Conservation (phyloP, 2,113 vertebrate genomes). For the Esox niger region DNA sequence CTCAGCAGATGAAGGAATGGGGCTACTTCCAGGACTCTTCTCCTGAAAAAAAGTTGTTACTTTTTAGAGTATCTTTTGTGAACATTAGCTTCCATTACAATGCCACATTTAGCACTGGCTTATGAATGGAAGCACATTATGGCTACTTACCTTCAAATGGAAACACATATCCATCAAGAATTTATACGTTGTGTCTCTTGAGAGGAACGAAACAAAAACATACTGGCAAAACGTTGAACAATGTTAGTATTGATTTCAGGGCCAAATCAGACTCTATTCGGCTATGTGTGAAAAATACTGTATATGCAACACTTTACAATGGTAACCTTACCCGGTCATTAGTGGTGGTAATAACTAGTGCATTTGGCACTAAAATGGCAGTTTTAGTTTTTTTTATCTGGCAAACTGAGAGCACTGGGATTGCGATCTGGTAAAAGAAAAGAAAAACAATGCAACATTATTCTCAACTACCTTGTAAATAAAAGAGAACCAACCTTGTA, state of each 20-base stretch:
- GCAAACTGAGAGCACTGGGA: constrained; percentile 83
- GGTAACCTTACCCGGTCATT: constrained; percentile 76
- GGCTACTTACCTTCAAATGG: constrained; percentile 85
- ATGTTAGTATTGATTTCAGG: too few relatives aligned
- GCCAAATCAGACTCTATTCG: too few relatives aligned
- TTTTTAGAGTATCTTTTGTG: too few relatives aligned
- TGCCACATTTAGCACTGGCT: too few relatives aligned
- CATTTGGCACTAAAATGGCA: constrained; percentile 89
- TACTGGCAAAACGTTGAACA: constrained; percentile 73
- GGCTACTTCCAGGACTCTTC: constrained; percentile 74
- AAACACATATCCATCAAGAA: constrained; percentile 81
- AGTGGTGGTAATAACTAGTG: constrained; percentile 80
- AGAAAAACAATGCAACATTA: too few relatives aligned
- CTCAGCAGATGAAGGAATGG: constrained; percentile 77
- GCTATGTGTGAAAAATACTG: too few relatives aligned
- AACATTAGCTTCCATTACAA: too few relatives aligned
- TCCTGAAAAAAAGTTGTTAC: constrained; percentile 67
- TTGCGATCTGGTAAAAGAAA: constrained; percentile 77
- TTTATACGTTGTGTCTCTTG: constrained; percentile 89
- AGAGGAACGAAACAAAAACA: constrained; percentile 89
- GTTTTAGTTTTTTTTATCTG: constrained; percentile 93
- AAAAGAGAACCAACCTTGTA: too few relatives aligned
- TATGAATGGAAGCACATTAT: too few relatives aligned
- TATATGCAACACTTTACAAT: too few relatives aligned
- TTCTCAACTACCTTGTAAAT: too few relatives aligned